phyloP scores from a whole-genome alignment of 2,113 vertebrate genomes.

The Trinectes maculatus region DNA sequence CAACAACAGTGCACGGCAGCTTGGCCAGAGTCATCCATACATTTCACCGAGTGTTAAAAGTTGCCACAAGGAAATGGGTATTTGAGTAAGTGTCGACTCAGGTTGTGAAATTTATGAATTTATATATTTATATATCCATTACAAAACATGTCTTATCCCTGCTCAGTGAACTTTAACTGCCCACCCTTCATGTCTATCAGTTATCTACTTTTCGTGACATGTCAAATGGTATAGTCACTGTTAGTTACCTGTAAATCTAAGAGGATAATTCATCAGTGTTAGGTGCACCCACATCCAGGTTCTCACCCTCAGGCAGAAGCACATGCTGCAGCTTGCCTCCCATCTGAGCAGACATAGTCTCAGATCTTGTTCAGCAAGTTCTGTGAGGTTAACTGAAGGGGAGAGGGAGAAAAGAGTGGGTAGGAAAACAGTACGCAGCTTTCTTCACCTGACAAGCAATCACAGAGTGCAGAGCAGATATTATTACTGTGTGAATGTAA shows the following conservation, averaged over 20 bases:
- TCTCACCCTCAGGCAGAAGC: constrained; percentile 34
- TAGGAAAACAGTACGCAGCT: constrained; percentile 38
- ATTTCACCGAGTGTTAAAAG: too few species aligned
- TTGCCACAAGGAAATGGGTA: too few species aligned
- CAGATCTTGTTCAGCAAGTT: constrained; percentile 74
- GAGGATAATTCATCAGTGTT: constrained; percentile 18
- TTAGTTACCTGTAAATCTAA: constrained; percentile 53
- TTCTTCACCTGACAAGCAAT: constrained; percentile 9
- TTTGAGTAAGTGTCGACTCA: too few species aligned
- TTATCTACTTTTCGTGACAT: constrained; percentile 24
- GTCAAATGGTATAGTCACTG: constrained; percentile 10
- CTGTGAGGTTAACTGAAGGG: constrained; percentile 49
- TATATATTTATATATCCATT: too few species aligned
- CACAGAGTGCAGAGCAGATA: constrained; percentile 27
- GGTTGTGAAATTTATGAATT: too few species aligned
- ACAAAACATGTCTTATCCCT: too few species aligned
- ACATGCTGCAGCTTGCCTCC: constrained; percentile 73
- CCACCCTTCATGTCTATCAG: too few species aligned
- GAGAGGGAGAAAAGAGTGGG: constrained; percentile 5
- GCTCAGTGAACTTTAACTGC: too few species aligned
- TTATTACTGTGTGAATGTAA: constrained; percentile 4
- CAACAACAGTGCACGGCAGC: too few species aligned
- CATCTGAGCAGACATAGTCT: constrained; percentile 32
- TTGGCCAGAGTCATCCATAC: too few species aligned
- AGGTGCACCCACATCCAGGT: constrained; percentile 38